Percentiles rank a stretch among this genome's conserved stretches.
Evolutionary conservation across 2,113 vertebrate species (phyloP).

Genomic region (Clarias macrocephalus): DNA sequence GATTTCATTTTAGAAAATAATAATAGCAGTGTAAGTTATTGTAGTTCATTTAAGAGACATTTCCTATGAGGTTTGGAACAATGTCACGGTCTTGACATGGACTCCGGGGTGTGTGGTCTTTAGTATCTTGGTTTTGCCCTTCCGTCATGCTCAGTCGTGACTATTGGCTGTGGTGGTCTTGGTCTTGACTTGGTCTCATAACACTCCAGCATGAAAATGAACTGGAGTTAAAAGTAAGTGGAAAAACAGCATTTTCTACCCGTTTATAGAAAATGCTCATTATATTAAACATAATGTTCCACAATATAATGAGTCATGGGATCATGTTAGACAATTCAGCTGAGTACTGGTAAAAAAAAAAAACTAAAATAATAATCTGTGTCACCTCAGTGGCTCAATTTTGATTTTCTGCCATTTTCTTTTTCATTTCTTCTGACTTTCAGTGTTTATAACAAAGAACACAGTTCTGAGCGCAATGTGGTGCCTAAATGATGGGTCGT

Average conservation of each 20-base stretch:
- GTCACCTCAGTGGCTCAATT: background rate
- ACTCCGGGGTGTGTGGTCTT: background rate
- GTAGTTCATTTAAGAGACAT: background rate
- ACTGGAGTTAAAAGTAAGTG: background rate
- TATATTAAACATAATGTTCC: background rate
- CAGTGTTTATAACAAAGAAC: background rate
- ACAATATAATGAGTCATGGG: background rate
- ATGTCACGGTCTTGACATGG: background rate
- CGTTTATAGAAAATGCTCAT: background rate
- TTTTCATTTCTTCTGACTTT: background rate
- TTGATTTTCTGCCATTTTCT: background rate
- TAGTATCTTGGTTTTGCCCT: background rate
- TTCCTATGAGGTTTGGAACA: background rate
- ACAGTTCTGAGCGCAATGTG: background rate
- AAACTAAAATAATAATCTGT: background rate
- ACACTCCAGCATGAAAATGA: background rate
- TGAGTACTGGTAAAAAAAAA: background rate
- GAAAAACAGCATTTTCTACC: background rate
- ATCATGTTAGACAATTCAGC: background rate
- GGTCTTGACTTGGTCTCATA: background rate
- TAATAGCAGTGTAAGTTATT: background rate
- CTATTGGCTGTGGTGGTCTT: background rate
- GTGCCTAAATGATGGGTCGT: background rate
- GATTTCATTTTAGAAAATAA: background rate
- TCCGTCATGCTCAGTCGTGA: too few species aligned